A percentile compares a stretch with the other conserved stretches of the same genome.
Conservation (phyloP, 2,888 invertebrate species). For the Polyommatus icarus region DNA sequence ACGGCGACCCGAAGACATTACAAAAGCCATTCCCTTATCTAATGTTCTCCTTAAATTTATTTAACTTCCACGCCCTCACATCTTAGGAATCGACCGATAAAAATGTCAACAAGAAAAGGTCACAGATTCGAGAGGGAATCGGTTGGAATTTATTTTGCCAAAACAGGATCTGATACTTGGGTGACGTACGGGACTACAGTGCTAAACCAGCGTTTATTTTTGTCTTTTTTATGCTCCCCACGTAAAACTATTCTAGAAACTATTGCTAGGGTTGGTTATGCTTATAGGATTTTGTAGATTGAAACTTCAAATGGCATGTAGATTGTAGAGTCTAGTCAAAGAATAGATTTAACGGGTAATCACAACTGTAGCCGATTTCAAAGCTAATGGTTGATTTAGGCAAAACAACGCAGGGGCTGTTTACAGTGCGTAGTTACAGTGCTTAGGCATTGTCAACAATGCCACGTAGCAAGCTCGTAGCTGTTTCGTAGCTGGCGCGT, state of each 20-base stretch:
- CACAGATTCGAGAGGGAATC: conserved; percentile 48
- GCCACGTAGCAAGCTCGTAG: neutral
- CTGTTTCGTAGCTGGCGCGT: neutral
- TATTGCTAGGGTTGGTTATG: neutral
- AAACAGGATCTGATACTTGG: conserved; percentile 29
- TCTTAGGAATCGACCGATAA: conserved; percentile 74
- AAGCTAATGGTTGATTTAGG: neutral
- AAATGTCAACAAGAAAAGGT: conserved; percentile 75
- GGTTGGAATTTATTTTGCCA: conserved; percentile 35
- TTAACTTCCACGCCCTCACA: conserved; percentile 76
- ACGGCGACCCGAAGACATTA: conserved; percentile 79
- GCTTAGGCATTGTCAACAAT: neutral
- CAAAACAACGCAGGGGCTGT: neutral
- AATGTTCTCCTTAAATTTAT: conserved; percentile 76
- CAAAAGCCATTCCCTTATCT: conserved; percentile 79
- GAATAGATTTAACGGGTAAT: neutral
- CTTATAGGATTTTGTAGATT: neutral
- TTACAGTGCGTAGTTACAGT: neutral
- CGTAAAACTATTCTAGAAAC: neutral
- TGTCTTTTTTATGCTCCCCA: neutral
- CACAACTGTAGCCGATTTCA: neutral
- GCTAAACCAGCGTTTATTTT: conserved; percentile 19
- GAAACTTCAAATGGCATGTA: neutral
- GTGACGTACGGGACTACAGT: neutral
- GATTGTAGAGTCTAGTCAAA: neutral